phyloP scores from a whole-genome alignment of 2,113 vertebrate species.

The Pampusana beccarii region DNA sequence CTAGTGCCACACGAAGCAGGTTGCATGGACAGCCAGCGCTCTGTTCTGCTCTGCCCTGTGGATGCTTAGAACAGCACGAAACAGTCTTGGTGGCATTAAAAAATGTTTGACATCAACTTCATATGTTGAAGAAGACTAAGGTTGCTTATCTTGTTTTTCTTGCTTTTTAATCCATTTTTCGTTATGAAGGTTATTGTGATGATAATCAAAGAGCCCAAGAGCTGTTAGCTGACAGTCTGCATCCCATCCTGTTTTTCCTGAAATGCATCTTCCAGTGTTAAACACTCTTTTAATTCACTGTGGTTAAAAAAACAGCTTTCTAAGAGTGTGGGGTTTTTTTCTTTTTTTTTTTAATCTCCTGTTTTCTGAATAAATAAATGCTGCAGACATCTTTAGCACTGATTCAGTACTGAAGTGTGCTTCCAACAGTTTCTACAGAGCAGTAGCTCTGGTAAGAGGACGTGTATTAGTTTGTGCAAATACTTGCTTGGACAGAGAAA shows the following conservation, averaged over 20 bases:
- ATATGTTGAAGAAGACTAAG: background rate
- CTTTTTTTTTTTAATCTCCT: background rate
- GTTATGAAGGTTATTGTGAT: background rate
- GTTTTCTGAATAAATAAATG: background rate
- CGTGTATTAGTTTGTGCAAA: background rate
- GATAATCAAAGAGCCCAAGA: background rate
- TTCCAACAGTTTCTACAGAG: background rate
- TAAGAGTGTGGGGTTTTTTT: background rate
- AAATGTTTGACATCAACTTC: background rate
- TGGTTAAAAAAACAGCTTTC: background rate
- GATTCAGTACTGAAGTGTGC: background rate
- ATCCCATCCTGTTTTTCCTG: background rate
- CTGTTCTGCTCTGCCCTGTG: background rate
- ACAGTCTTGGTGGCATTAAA: background rate
- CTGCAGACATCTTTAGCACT: background rate
- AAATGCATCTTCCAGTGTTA: background rate
- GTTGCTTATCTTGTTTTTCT: background rate
- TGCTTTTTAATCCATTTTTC: background rate
- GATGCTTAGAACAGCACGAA: background rate
- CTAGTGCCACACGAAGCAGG: background rate
- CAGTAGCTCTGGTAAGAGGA: background rate
- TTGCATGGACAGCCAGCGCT: background rate
- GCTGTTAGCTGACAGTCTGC: background rate
- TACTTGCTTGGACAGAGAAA: background rate
- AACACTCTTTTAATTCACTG: background rate